Conservation (phyloP, 1,140 invertebrate species). For the Teleogryllus occipitalis region DNA sequence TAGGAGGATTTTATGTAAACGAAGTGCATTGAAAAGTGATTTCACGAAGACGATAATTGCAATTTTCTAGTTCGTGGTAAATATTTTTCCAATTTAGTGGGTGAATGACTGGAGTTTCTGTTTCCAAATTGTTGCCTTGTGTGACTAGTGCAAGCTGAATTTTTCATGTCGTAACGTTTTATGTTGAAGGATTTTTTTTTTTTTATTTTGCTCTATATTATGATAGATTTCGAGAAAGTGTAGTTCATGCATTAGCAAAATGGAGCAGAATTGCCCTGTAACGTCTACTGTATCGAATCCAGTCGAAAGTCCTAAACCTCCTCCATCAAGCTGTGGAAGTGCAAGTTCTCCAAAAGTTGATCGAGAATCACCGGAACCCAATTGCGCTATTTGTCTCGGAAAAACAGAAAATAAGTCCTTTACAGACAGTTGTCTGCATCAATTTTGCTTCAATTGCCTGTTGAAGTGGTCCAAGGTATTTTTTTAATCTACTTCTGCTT, state of each 20-base stretch:
- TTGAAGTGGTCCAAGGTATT: constrained; percentile 84
- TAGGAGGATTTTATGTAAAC: no score
- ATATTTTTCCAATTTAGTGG: no score
- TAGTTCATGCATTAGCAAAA: background rate
- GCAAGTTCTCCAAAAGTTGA: background rate
- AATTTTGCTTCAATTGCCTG: constrained; percentile 89
- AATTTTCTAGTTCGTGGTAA: no score
- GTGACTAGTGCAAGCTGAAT: no score
- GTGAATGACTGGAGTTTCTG: no score
- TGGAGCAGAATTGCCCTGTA: background rate
- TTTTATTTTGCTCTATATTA: no score
- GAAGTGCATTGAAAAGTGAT: no score
- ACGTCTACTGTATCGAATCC: background rate
- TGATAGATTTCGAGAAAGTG: no score
- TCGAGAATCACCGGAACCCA: constrained; percentile 57
- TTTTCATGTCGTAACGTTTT: no score
- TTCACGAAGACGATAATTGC: no score
- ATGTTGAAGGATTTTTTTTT: no score
- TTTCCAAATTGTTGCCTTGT: no score
- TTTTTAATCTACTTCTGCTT: background rate
- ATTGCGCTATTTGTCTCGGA: constrained; percentile 87
- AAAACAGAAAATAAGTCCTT: constrained; percentile 80
- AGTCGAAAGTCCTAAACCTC: background rate
- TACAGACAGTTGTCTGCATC: constrained; percentile 84
- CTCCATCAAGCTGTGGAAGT: background rate